Base-by-base conservation (phyloP, 2,888 invertebrate species). In the Troglohyphantes excavatus region DNA sequence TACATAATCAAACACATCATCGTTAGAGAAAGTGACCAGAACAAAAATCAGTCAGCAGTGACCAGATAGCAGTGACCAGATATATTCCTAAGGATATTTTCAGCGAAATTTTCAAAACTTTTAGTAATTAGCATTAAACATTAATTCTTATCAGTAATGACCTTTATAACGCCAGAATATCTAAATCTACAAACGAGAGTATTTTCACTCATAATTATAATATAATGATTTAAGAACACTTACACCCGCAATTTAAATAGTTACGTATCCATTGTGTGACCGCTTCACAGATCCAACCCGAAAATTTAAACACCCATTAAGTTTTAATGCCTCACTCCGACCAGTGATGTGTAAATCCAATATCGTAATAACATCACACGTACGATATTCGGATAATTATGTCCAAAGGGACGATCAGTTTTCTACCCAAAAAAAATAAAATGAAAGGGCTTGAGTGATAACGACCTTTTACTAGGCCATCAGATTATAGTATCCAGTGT, bases 381-480 rank as follows among this genome's bases (percentile, higher is more conserved):
- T 19, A 26, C 17, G 26, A 13, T 17, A 9, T 13, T 17, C 6
- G 9, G 39, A 70, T 82, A 82, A 82, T 82, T 82, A 82, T 82
- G 70, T 70, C 43, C 29, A 26, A 70, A 39, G 65, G 26, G 63
- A 63, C 78, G 65, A 78, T 78, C 59, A 23, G 39, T 5, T 43
- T 43, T n/a, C 23, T 23, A 19, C 3, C 3, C 29, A 70, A n/a
- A 68, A 68, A 68, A 68, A 70, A 11, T 39, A 78, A 23, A 43
- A 78, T 61, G 17, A 78, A 78, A 65, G 1, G 13, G 53, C 6
- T 19, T n/a, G 11, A 26, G 39, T 61, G 82, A 82, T 82, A 82
- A 82, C 72, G 82, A 72, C 72, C 82, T 72, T 43, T 26, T 53
- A 61, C 33, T 17, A n/a, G 65, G 65, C 63, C 39, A 59, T 39